Evolutionary conservation across 2,888 invertebrate species (phyloP).

Genomic region (Lochmaea capreae): DNA sequence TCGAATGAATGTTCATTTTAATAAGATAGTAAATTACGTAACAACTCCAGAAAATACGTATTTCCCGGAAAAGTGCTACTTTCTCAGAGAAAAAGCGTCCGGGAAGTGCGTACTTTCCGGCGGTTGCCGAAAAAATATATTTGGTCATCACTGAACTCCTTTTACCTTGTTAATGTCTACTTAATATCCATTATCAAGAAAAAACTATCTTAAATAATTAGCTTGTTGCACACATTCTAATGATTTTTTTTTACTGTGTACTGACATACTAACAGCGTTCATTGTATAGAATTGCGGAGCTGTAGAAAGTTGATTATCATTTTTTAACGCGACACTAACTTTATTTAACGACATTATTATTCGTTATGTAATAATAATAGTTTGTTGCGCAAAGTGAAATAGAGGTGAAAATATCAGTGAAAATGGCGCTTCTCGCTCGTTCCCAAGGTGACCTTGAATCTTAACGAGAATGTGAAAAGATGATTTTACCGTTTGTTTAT

Average conservation of each 20-base stretch:
- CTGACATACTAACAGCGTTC: not conserved
- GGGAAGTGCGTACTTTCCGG: too few relatives aligned
- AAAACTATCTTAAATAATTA: too few relatives aligned
- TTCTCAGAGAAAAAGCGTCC: too few relatives aligned
- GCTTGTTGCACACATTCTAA: too few relatives aligned
- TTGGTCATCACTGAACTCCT: too few relatives aligned
- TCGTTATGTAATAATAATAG: constrained; percentile 13
- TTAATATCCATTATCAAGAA: too few relatives aligned
- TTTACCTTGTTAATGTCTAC: too few relatives aligned
- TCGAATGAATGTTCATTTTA: too few relatives aligned
- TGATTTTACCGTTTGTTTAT: not conserved
- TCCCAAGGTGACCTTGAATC: constrained; percentile 19
- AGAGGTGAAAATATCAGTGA: constrained; percentile 21
- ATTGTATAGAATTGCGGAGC: constrained; percentile 1
- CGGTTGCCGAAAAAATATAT: too few relatives aligned
- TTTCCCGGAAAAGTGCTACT: too few relatives aligned
- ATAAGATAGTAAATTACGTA: too few relatives aligned
- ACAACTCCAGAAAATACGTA: too few relatives aligned
- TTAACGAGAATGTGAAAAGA: not conserved
- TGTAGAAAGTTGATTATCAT: constrained; percentile 24
- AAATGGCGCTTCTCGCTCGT: constrained; percentile 7
- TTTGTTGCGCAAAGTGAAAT: constrained; percentile 16
- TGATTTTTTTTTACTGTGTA: constrained; percentile 6
- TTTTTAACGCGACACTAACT: constrained; percentile 23
- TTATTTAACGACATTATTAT: constrained; percentile 20